phyloP scores from a whole-genome alignment of 2,797 vertebrate genomes.

The Molossus alvarezi region DNA sequence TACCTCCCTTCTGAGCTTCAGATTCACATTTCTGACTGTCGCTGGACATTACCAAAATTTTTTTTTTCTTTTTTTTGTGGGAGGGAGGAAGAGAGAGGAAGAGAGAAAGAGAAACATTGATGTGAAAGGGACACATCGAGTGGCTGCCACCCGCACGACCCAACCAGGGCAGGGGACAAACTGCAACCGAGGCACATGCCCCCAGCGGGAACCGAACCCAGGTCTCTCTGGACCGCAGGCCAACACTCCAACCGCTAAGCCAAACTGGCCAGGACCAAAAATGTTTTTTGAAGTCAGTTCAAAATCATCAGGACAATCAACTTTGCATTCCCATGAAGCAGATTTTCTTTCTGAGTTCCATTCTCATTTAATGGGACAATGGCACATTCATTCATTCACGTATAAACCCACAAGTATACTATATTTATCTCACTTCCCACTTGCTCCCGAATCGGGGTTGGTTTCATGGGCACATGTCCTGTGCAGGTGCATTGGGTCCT shows the following conservation, averaged over 20 bases:
- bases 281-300: not conserved
- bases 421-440: not conserved
- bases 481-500: accelerated
- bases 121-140: too few species aligned
- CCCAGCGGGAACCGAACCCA: too few species aligned
- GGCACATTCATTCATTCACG: not conserved
- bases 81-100: too few species aligned
- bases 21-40: not conserved
- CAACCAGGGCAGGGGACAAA: too few species aligned
- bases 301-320: not conserved
- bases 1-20: not conserved
- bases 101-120: too few species aligned
- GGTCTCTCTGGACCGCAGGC: too few species aligned
- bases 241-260: too few species aligned
- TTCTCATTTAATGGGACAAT: not conserved
- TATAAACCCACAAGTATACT: not conserved
- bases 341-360: not conserved
- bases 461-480: not conserved
- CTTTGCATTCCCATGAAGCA: not conserved
- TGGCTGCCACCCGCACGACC: too few species aligned
- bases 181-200: too few species aligned
- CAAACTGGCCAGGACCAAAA: not conserved
- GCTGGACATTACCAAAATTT: not conserved
- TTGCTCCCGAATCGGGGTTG: not conserved
- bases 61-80: too few species aligned